These are phyloP conservation scores for Pseudococcus viburni DNA, from an alignment of 2,888 invertebrate genomes.

Conservation along the genomic window DNA sequence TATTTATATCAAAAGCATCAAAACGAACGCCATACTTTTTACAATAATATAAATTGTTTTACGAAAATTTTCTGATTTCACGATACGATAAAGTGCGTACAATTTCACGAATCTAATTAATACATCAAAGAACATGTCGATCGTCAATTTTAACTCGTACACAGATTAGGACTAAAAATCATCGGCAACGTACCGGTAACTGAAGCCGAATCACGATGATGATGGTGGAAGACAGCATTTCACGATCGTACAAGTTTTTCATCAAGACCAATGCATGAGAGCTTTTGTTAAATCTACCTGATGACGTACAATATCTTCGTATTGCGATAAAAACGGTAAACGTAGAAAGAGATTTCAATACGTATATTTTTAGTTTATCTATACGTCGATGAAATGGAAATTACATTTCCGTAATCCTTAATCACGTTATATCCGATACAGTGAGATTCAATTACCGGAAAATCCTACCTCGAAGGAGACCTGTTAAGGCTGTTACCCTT, in stretches of 20 bases:
- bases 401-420: conserved; percentile 4
- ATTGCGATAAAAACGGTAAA: neutral
- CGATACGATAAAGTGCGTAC: neutral
- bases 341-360: neutral
- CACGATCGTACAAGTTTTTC: neutral
- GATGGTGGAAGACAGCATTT: neutral
- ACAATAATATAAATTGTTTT: neutral
- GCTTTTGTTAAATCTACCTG: neutral
- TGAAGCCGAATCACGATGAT: neutral
- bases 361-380: neutral
- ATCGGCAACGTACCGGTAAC: neutral
- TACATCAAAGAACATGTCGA: neutral
- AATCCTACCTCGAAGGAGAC: neutral
- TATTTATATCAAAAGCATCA: neutral
- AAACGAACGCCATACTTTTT: neutral
- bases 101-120: neutral
- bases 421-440: neutral
- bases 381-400: neutral
- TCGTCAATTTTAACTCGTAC: neutral
- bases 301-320: neutral
- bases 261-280: neutral
- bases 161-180: neutral
- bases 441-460: conserved; percentile 27
- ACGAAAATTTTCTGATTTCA: neutral
- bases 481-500: neutral